phyloP scores from a whole-genome alignment of 2,888 invertebrate species.

The Brachynemurus nebulosus region DNA sequence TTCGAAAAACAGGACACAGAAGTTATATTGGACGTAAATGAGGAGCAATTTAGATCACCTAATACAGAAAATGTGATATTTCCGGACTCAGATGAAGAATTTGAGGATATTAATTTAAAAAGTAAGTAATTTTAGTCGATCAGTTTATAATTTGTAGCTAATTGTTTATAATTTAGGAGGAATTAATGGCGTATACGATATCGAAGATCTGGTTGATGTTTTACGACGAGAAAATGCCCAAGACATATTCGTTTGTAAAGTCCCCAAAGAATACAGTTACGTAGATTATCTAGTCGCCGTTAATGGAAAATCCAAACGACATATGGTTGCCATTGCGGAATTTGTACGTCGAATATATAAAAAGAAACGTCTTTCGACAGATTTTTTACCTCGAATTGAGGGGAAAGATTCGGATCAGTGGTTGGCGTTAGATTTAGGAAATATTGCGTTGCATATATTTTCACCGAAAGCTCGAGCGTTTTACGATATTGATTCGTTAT shows the following conservation, averaged over 20 bases:
- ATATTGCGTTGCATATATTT: constrained; percentile 84
- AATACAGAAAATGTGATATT: constrained; percentile 23
- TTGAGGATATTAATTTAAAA: constrained; percentile 44
- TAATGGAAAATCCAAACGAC: constrained; percentile 56
- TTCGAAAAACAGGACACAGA: constrained; percentile 56
- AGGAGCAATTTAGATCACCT: constrained; percentile 36
- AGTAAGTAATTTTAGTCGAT: constrained; percentile 32
- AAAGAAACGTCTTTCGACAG: constrained; percentile 45
- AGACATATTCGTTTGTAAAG: constrained; percentile 66
- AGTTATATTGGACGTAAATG: constrained; percentile 58
- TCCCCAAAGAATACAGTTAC: constrained; percentile 62
- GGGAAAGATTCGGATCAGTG: constrained; percentile 64
- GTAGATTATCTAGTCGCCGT: constrained; percentile 76
- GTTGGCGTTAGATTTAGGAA: constrained; percentile 89
- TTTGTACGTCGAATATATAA: constrained; percentile 67
- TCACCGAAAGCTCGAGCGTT: constrained; percentile 47
- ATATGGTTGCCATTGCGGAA: constrained; percentile 58
- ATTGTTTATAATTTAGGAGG: constrained; percentile 51
- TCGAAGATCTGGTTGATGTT: constrained; percentile 68
- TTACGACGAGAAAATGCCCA: constrained; percentile 61
- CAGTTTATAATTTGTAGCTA: not conserved
- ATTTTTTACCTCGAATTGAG: constrained; percentile 61
- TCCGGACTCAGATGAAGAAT: constrained; percentile 37
- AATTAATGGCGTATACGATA: constrained; percentile 68
- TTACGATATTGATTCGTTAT: constrained; percentile 84